Percentiles rank a stretch among this genome's conserved stretches.
These are phyloP conservation scores for Iguana delicatissima DNA, from an alignment of 2,797 vertebrate genomes.

Conservation along the genomic window DNA sequence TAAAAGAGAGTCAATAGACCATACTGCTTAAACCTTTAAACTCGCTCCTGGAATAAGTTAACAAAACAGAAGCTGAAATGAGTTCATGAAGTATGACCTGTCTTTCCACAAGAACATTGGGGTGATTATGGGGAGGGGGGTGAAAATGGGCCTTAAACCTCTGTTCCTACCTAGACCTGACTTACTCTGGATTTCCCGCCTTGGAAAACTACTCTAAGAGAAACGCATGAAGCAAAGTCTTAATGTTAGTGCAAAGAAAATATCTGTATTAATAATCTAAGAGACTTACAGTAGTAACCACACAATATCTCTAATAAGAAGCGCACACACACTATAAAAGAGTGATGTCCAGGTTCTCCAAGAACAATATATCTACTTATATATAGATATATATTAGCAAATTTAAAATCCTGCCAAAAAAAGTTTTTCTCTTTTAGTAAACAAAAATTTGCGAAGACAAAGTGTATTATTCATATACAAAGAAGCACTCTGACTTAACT, in stretches of 20 bases:
- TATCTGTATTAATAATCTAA: constrained; percentile 81
- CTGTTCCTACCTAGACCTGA: neutral
- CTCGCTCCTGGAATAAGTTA: neutral
- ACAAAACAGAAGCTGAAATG: neutral
- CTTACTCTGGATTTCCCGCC: neutral
- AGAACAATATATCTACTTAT: constrained; percentile 59
- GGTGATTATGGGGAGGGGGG: neutral
- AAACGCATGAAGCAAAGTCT: constrained; percentile 62
- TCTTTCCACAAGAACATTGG: neutral
- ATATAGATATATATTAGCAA: constrained; percentile 24
- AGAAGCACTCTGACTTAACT: constrained; percentile 68
- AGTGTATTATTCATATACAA: constrained; percentile 64
- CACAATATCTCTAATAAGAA: constrained; percentile 72
- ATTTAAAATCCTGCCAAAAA: constrained; percentile 52
- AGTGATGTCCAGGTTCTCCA: constrained; percentile 67
- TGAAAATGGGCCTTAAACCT: neutral
- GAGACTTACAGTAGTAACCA: constrained; percentile 74
- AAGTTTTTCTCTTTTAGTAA: constrained; percentile 46
- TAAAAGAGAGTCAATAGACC: neutral
- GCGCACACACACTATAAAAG: constrained; percentile 72
- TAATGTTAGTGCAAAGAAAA: constrained; percentile 70
- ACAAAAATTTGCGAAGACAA: constrained; percentile 54
- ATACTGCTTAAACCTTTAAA: neutral
- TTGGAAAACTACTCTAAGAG: constrained; percentile 13
- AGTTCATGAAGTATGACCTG: neutral